Conservation (phyloP, 64 coral and sea anemone genomes). For the Hydrozoanthus tunicans region DNA sequence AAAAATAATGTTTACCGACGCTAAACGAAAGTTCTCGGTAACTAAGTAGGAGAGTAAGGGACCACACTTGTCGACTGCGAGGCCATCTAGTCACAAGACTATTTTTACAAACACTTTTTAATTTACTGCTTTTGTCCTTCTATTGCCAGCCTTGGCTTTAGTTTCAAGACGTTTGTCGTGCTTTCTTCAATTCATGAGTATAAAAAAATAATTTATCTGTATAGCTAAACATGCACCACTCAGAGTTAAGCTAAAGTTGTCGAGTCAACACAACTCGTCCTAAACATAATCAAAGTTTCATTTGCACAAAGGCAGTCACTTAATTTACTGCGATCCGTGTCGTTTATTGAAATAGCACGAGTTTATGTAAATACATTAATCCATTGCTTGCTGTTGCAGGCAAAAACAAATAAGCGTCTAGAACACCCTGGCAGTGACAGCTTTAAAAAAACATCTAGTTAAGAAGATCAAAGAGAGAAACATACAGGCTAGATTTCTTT, state of each 20-base stretch:
- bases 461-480: too few relatives aligned
- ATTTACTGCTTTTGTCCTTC: neutral
- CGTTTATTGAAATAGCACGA: conserved; percentile 43
- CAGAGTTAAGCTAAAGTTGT: neutral
- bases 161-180: neutral
- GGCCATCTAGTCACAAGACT: too few relatives aligned
- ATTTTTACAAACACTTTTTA: neutral
- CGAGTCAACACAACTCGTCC: conserved; percentile 5
- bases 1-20: conserved; percentile 57
- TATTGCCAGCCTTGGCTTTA: neutral
- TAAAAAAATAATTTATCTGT: neutral
- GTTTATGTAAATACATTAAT: conserved; percentile 30
- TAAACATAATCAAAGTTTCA: conserved; percentile 12
- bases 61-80: neutral
- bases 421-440: too few relatives aligned
- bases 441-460: too few relatives aligned
- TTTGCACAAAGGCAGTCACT: conserved; percentile 16
- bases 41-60: neutral
- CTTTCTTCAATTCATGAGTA: too few relatives aligned
- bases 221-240: neutral
- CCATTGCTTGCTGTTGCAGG: conserved; percentile 22
- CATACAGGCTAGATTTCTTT: too few relatives aligned
- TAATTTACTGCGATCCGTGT: conserved; percentile 1
- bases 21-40: conserved; percentile 43
- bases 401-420: conserved; percentile 4